Base-by-base conservation (phyloP, 2,113 vertebrate genomes). In the Malurus elegans region DNA sequence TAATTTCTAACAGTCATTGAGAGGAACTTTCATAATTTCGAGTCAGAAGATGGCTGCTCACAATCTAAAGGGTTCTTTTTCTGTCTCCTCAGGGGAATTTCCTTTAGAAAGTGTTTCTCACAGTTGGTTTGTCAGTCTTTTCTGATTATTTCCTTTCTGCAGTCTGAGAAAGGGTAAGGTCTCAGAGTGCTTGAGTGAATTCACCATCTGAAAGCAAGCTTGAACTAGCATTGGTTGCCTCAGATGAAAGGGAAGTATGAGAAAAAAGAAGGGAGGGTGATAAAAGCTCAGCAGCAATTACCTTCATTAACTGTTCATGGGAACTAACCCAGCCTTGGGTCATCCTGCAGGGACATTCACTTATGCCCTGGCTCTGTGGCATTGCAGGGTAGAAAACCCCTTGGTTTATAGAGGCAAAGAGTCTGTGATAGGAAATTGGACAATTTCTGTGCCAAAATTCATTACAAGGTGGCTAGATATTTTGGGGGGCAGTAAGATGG, bases 71-170 rank as follows among this genome's bases (percentile, higher is more conserved):
- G 5, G 40, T 16, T 79, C 17, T 73, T 88, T 20, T 48, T 48
- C 60, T 89, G 45, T 31, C 20, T 57, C 36, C 54, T 82, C 14
- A 19, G 38, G 45, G 21, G 25, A 26, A 71, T 23, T 88, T 15
- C 15, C 20, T 85, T 36, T 71, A 69, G 48, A 79, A 93, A 56
- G 18, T 73, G 12, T 78, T 96, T 79, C 65, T 92, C 31, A 45
- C 32, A 38, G 16, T 23, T 54, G 26, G 2, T 86, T 84, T 74
- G 44, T 38, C 51, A 65, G 57, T 48, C 56, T 81, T 86, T 69
- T 57, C 36, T 84, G 44, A 24, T 92, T 42, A 66, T 78, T 91
- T 91, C 44, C 65, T 67, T 82, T 53, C 66, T 87, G 61, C 62
- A 79, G 0, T 28, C 47, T 87, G 84, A 79, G n/a, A 32, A 91